Base-by-base conservation (phyloP, 2,797 vertebrate genomes). In the Champsocephalus esox region DNA sequence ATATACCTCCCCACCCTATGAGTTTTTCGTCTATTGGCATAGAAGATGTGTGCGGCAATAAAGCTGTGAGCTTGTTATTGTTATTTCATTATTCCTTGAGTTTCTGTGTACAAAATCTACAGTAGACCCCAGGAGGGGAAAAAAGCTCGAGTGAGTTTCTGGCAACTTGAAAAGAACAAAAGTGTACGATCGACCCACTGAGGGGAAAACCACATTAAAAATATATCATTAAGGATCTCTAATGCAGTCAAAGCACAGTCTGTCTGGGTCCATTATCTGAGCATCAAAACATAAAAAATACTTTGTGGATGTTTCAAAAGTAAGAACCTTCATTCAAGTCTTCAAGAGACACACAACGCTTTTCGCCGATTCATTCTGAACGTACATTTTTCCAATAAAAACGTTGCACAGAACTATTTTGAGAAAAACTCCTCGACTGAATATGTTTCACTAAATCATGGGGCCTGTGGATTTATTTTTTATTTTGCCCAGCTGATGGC, bases 1-100 rank as follows among this genome's bases (percentile, higher is more conserved):
- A 93, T 90, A 93, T 90, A 92, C 49, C 66, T 79, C 68, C 64
- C 73, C 75, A 82, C 77, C 82, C 84, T 67, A 64, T 73, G 85
- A 88, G 75, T 84, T 89, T 28, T 81, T 80, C 56, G 9, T 82
- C 75, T 84, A 70, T 74, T 87, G 74, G 60, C 81, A 79, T 46
- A 80, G 80, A 82, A 38, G 24, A 80, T 73, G 68, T 56, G 21
- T 59, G 61, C 82, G 77, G 68, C 84, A 92, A 83, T 88, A 83
- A 90, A 84, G 83, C 85, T 48, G 66, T 76, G 77, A 81, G 90
- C 70, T 88, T 88, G 65, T 86, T 75, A 82, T 85, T 88, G 80
- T 84, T 82, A 81, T 90, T 89, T 90, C 69, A 87, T 88, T 89
- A 83, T 89, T 88, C 71, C 61, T 45, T 65, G 69, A 58, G 54